These are phyloP conservation scores for Alsophila aescularia DNA, from an alignment of 2,888 invertebrate species.

Conservation along the genomic window DNA sequence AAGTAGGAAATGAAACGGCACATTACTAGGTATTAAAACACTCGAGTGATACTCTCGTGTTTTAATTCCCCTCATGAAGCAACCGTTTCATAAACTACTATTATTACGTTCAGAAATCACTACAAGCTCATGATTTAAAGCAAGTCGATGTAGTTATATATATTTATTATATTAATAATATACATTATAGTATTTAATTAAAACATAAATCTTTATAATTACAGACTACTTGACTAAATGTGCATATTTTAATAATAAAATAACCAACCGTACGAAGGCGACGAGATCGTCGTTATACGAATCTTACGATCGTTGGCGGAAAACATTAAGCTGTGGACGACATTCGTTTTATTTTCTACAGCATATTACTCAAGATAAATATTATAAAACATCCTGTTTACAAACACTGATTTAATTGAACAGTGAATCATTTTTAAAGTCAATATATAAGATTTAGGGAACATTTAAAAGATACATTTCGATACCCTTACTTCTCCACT, in stretches of 20 bases:
- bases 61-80: too few relatives aligned
- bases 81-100: background rate
- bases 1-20: too few relatives aligned
- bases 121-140: background rate
- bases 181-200: slow-evolving; percentile 22
- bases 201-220: slow-evolving; percentile 51
- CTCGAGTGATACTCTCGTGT: too few relatives aligned
- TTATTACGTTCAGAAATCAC: background rate
- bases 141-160: background rate
- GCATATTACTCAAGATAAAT: slow-evolving; percentile 31
- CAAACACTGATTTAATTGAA: slow-evolving; percentile 15
- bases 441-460: slow-evolving; percentile 3
- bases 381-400: slow-evolving; percentile 38
- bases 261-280: slow-evolving; percentile 41
- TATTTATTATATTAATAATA: slow-evolving; percentile 17
- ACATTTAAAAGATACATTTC: background rate
- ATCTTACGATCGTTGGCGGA: slow-evolving; percentile 46
- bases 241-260: slow-evolving; percentile 45
- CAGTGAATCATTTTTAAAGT: slow-evolving; percentile 2
- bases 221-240: slow-evolving; percentile 43
- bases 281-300: slow-evolving; percentile 35
- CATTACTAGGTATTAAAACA: too few relatives aligned
- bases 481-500: background rate
- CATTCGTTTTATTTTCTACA: slow-evolving; percentile 35
- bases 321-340: slow-evolving; percentile 48